Percentiles rank a stretch among this genome's conserved stretches.
phyloP scores from a whole-genome alignment of 2,113 vertebrate genomes.

The Sebastes schlegelii region DNA sequence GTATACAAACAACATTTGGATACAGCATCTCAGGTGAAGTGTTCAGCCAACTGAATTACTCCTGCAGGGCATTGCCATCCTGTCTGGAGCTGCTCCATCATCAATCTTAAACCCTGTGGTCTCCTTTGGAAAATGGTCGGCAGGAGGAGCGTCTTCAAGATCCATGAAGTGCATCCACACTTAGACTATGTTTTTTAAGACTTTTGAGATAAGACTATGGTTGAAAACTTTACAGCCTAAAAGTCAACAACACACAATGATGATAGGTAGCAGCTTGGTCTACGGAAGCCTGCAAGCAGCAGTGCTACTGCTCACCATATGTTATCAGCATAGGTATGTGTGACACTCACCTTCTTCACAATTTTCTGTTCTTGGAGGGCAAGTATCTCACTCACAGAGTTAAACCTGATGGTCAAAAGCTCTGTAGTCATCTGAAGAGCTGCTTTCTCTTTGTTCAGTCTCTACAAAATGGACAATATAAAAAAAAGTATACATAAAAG shows the following conservation, averaged over 20 bases:
- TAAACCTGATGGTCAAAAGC: conserved; percentile 82
- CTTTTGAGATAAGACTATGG: background rate
- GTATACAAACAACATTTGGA: conserved; percentile 4
- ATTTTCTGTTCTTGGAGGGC: conserved; percentile 83
- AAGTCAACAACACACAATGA: background rate
- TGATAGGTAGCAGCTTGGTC: background rate
- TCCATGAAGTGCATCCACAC: background rate
- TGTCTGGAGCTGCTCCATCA: background rate
- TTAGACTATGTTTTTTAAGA: background rate
- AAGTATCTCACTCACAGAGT: conserved; percentile 83
- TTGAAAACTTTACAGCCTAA: background rate
- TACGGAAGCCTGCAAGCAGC: background rate
- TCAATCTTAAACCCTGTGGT: conserved; percentile 10
- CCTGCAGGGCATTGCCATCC: conserved; percentile 5
- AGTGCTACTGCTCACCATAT: background rate
- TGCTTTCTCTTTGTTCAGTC: conserved; percentile 81
- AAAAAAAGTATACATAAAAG: background rate
- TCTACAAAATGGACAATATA: conserved; percentile 64
- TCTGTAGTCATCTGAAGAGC: conserved; percentile 79
- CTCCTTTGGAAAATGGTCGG: background rate
- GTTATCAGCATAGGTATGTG: background rate
- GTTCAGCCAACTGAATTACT: conserved; percentile 20
- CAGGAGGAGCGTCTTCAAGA: background rate
- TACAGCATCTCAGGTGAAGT: conserved; percentile 2
- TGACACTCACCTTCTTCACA: conserved; percentile 68